Percentiles rank a stretch among this genome's conserved stretches.
Conservation (phyloP, 2,113 vertebrate genomes). For the Geothlypis trichas region DNA sequence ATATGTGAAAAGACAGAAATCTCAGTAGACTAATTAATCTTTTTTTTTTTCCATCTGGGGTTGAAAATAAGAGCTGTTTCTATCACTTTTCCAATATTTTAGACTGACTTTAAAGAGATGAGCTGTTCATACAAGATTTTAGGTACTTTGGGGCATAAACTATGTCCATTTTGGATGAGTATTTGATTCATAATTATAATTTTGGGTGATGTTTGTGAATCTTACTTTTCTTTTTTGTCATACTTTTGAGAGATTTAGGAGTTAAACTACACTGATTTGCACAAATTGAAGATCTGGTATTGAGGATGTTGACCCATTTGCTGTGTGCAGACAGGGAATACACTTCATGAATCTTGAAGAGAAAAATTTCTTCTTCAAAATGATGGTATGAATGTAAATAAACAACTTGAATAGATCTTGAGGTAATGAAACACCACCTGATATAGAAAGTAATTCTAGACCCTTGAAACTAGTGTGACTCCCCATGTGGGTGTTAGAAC, state of each 20-base stretch:
- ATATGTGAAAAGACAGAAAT: not conserved
- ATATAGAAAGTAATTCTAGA: not conserved
- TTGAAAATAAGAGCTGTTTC: not conserved
- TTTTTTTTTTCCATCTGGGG: fast-evolving
- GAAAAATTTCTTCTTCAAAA: not conserved
- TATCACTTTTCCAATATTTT: not conserved
- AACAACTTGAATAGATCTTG: not conserved
- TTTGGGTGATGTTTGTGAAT: not conserved
- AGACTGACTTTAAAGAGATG: not conserved
- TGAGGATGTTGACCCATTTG: not conserved
- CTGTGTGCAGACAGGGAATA: not conserved
- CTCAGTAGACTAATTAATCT: not conserved
- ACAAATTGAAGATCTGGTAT: not conserved
- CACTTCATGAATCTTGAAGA: not conserved
- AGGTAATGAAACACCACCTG: not conserved
- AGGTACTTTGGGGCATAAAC: not conserved
- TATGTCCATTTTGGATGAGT: not conserved
- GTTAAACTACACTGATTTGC: not conserved
- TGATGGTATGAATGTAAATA: not conserved
- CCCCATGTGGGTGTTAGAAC: not conserved
- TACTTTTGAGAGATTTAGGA: not conserved
- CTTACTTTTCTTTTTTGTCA: not conserved
- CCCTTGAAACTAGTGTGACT: not conserved
- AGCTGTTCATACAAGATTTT: not conserved
- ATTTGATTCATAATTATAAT: not conserved